phyloP scores from a whole-genome alignment of 2,113 vertebrate genomes.

The Suncus etruscus region DNA sequence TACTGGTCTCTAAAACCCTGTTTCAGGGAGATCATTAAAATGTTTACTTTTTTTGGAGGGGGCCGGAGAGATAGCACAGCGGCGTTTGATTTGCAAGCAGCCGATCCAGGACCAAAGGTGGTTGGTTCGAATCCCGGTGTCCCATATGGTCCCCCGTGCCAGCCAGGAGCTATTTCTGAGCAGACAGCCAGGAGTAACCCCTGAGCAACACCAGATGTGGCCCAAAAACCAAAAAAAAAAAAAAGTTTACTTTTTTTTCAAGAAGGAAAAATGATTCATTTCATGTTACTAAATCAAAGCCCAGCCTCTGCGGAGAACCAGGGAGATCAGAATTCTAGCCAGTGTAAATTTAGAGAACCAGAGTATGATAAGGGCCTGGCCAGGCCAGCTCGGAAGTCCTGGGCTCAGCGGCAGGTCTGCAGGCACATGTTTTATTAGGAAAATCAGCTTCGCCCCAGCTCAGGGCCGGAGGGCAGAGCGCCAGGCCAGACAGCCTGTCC shows the following conservation, averaged over 20 bases:
- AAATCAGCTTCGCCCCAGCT: constrained; percentile 62
- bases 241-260: too few relatives aligned
- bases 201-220: too few relatives aligned
- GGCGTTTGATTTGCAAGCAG: too few relatives aligned
- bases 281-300: constrained; percentile 65
- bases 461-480: constrained; percentile 69
- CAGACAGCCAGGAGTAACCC: too few relatives aligned
- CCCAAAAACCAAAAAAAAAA: too few relatives aligned
- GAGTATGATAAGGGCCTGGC: constrained; percentile 47
- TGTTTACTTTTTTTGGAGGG: constrained; percentile 37
- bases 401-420: constrained; percentile 28
- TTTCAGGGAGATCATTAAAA: constrained; percentile 54
- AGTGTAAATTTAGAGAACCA: constrained; percentile 34
- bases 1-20: constrained; percentile 46
- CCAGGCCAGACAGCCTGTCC: constrained; percentile 64
- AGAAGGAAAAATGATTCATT: constrained; percentile 61
- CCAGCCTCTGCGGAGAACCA: not conserved
- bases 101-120: too few relatives aligned
- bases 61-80: too few relatives aligned
- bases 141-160: too few relatives aligned
- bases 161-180: too few relatives aligned
- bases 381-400: too few relatives aligned
- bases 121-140: too few relatives aligned
- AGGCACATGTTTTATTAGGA: constrained; percentile 75
- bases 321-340: constrained; percentile 10